Conservation (phyloP, 2,113 vertebrate genomes). For the Petroica traversi region DNA sequence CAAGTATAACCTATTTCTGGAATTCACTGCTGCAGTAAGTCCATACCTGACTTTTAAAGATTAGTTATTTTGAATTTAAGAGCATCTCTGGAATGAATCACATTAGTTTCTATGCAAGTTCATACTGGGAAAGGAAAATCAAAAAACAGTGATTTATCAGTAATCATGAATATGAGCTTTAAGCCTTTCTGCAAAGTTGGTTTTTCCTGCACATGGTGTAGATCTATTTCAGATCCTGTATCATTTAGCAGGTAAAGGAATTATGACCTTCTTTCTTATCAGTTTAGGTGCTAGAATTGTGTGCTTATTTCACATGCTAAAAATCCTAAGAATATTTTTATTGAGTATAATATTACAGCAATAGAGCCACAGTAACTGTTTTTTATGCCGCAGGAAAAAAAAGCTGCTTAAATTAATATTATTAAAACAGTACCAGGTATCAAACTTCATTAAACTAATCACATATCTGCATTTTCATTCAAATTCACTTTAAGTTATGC, state of each 20-base stretch:
- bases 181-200: not conserved
- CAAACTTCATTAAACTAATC: slow-evolving; percentile 14
- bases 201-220: not conserved
- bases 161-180: not conserved
- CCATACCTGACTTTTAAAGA: not conserved
- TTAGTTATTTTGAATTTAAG: not conserved
- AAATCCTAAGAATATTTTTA: not conserved
- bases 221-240: not conserved
- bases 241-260: not conserved
- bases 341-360: not conserved
- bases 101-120: not conserved
- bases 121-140: not conserved
- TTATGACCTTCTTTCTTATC: not conserved
- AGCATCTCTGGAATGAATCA: not conserved
- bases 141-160: not conserved
- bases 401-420: not conserved
- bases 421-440: not conserved
- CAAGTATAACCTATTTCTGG: not conserved
- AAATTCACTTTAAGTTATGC: not conserved
- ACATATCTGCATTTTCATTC: not conserved
- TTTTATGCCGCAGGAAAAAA: not conserved
- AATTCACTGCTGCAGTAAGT: not conserved
- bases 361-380: not conserved
- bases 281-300: not conserved
- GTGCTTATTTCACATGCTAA: not conserved